These are phyloP conservation scores for Gallinago solitaria DNA, from an alignment of 2,797 vertebrate species.

Conservation along the genomic window DNA sequence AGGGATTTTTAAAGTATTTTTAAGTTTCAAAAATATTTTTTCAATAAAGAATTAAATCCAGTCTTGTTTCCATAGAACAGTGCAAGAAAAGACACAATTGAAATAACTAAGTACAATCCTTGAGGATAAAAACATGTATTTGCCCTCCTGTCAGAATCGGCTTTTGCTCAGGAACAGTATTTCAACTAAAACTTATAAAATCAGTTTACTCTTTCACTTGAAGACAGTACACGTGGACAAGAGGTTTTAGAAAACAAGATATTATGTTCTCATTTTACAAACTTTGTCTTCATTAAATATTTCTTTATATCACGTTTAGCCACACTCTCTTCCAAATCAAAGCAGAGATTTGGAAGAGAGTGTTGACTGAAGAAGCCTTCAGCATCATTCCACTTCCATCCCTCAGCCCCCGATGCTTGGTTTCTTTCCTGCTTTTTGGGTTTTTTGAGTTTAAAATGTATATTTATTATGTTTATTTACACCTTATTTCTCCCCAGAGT, in stretches of 20 bases:
- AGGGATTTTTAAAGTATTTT: neutral
- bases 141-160: neutral
- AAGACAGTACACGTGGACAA: neutral
- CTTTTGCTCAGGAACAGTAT: neutral
- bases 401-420: no score
- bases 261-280: neutral
- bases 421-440: neutral
- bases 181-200: neutral
- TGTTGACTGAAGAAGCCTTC: neutral
- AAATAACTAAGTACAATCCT: neutral
- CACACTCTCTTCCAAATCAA: neutral
- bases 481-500: neutral
- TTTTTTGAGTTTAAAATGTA: neutral
- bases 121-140: neutral
- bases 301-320: neutral
- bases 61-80: neutral
- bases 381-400: neutral
- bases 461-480: neutral
- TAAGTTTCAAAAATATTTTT: neutral
- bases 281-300: neutral
- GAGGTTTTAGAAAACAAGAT: neutral
- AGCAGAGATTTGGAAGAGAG: neutral
- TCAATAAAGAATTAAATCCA: neutral
- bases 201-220: neutral
- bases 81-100: neutral